These are phyloP conservation scores for Falco concolor DNA, from an alignment of 2,797 vertebrate genomes.

Conservation along the genomic window DNA sequence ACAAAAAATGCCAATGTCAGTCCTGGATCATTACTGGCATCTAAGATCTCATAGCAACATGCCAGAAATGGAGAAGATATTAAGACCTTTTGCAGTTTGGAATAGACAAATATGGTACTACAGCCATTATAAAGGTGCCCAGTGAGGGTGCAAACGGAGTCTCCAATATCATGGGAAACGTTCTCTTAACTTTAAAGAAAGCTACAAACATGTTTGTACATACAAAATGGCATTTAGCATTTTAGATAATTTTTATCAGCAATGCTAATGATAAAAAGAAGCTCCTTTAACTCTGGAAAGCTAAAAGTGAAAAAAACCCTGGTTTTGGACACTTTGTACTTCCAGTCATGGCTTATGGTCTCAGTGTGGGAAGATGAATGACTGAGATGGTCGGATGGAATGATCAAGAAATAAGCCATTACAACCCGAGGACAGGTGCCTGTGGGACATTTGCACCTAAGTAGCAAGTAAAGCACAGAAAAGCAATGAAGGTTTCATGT, in stretches of 20 bases:
- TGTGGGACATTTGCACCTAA: not conserved
- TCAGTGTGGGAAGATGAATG: not conserved
- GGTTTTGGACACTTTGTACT: not conserved
- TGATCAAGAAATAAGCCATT: not conserved
- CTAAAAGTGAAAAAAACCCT: accelerated
- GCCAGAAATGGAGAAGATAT: not conserved
- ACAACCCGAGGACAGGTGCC: not conserved
- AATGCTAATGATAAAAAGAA: not conserved
- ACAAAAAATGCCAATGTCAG: not conserved
- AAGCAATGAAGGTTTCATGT: not conserved
- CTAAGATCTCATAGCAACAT: not conserved
- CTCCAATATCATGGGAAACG: not conserved
- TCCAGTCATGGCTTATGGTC: not conserved
- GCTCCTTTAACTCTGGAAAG: not conserved
- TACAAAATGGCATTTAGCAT: not conserved
- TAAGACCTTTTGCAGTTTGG: not conserved
- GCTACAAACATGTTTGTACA: not conserved
- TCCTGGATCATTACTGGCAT: not conserved
- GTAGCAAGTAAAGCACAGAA: not conserved
- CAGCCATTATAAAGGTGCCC: not conserved
- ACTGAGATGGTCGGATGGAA: not conserved
- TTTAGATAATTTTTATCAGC: not conserved
- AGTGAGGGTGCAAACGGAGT: not conserved
- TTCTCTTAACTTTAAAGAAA: not conserved
- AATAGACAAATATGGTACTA: not conserved